Evolutionary conservation across 2,888 invertebrate species (phyloP), one percentile per base, ranked within the genome.

Genomic region (Melanophora roralis): DNA sequence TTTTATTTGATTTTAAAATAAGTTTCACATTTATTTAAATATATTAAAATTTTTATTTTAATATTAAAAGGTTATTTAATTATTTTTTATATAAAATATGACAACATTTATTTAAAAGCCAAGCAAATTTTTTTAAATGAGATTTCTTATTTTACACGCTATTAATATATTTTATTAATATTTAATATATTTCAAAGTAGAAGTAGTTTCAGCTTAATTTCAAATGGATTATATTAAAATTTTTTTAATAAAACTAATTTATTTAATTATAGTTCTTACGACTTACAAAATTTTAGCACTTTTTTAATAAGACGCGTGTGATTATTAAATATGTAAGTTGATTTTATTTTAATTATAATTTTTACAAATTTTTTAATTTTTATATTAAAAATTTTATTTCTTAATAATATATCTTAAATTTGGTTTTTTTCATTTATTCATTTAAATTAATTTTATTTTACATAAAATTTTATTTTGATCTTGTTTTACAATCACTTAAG

Each of bases 221-320:
- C 60, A 60, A 60, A 71, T 21, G 14, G 2, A 49, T 40, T 43
- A 32, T 45, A n/a, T 57, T 21, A 1, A 12, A 9, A 34, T 51
- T 36, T 36, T 7, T 6, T 6, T 11, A 11, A 11, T 2, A 36
- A 36, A 36, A 36, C 11, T 36, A 6, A 2, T 19, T 21, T 19
- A 51, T 21, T 21, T 9, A n/a, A 7, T 40, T 47, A 23, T 27
- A 51, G 47, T 19, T 36, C 12, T 47, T 59, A 32, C 6, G 4
- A 23, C 36, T 16, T 53, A 62, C 43, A 51, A n/a, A 32, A 72
- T 23, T 45, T 57, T 57, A 74, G 59, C 67, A 75, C 67, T 60
- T 75, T 45, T 51, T 47, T 9, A 34, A 34, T 23, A 40, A 40
- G 16, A 53, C n/a, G n/a, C n/a, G n/a, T n/a, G n/a, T n/a, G n/a